Percentiles rank a stretch among this genome's conserved stretches.
Evolutionary conservation across 1,140 invertebrate genomes (phyloP).

Genomic region (Acromyrmex echinatior): DNA sequence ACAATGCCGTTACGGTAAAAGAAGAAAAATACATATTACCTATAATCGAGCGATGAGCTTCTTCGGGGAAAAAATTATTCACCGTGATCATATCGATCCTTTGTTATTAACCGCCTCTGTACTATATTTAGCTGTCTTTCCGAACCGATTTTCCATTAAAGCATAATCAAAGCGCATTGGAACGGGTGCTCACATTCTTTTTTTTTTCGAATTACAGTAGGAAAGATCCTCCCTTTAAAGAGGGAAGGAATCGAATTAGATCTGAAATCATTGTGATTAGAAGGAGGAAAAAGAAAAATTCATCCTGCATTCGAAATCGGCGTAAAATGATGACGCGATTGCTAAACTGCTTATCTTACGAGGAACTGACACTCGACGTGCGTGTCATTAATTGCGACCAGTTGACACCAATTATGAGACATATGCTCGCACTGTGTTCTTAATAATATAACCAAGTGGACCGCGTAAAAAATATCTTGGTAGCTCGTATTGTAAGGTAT

Average conservation of each 20-base stretch:
- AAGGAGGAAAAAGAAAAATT: background rate
- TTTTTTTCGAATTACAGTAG: background rate
- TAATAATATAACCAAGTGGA: conserved; percentile 44
- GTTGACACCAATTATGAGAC: conserved; percentile 49
- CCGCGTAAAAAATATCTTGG: background rate
- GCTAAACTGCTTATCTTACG: conserved; percentile 37
- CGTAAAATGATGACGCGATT: background rate
- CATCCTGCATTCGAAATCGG: background rate
- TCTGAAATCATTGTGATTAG: background rate
- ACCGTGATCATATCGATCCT: conserved; percentile 53
- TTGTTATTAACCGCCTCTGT: conserved; percentile 37
- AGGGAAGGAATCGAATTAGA: background rate
- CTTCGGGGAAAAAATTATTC: conserved; percentile 41
- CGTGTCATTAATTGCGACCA: conserved; percentile 56
- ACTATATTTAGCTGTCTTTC: conserved; percentile 47
- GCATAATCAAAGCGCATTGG: background rate
- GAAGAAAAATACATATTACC: conserved; percentile 39
- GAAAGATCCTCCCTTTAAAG: background rate
- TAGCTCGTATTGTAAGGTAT: background rate
- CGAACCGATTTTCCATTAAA: conserved; percentile 36
- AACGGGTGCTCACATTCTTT: background rate
- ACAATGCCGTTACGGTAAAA: conserved; percentile 19
- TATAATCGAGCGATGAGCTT: conserved; percentile 24
- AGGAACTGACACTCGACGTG: conserved; percentile 3
- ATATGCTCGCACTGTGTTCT: background rate